Conservation (phyloP, 2,888 invertebrate species). For the Caenorhabditis sp. region DNA sequence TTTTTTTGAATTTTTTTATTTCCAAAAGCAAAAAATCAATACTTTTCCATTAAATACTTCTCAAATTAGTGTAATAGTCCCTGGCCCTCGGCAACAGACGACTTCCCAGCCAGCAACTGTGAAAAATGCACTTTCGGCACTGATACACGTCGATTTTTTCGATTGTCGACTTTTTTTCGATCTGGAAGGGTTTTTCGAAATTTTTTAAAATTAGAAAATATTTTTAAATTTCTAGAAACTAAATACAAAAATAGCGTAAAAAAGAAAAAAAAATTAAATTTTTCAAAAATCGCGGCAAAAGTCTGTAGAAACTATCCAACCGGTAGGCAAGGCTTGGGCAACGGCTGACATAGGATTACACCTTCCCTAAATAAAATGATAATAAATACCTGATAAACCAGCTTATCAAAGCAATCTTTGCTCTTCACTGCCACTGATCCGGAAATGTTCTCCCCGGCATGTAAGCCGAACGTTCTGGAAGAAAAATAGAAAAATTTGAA, state of each 20-base stretch:
- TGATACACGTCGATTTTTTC: slow-evolving; percentile 82
- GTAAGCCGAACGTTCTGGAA: slow-evolving; percentile 80
- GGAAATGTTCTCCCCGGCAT: slow-evolving; percentile 80
- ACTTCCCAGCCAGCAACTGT: slow-evolving; percentile 82
- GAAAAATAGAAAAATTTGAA: slow-evolving; percentile 29
- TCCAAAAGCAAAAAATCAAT: neutral
- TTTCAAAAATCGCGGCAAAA: too few relatives aligned
- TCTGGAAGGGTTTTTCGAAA: too few relatives aligned
- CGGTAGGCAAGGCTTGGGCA: too few relatives aligned
- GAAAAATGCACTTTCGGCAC: slow-evolving; percentile 82
- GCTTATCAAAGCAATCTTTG: slow-evolving; percentile 81
- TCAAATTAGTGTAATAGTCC: slow-evolving; percentile 81
- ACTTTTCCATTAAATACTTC: slow-evolving; percentile 69
- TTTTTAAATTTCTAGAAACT: neutral
- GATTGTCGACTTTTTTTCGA: slow-evolving; percentile 77
- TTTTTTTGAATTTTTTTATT: slow-evolving; percentile 1
- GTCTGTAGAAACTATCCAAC: too few relatives aligned
- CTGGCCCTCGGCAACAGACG: slow-evolving; percentile 77
- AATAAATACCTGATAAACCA: slow-evolving; percentile 77
- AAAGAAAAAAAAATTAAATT: neutral
- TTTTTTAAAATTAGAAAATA: too few relatives aligned
- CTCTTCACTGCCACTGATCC: slow-evolving; percentile 82
- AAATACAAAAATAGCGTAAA: neutral
- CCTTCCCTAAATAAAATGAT: too few relatives aligned
- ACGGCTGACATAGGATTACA: too few relatives aligned